Evolutionary conservation across 2,113 vertebrate species (phyloP), one percentile per base, ranked within the genome.

Genomic region (Eupsittula cactorum): DNA sequence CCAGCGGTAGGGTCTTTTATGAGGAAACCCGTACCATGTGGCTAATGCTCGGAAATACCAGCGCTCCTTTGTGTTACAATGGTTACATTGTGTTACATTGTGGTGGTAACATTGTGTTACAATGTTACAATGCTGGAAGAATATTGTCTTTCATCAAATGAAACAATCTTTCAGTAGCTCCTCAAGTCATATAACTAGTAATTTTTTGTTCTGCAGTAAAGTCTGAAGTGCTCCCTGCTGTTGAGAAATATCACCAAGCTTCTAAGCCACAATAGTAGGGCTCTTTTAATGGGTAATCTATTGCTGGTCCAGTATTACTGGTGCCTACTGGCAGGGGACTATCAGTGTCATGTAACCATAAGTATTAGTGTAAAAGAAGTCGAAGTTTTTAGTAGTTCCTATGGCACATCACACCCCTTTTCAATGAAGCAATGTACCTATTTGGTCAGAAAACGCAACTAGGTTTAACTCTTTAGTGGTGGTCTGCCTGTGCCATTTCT

Each of bases 391-490:
- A 70, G 18, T 31, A 64, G 44, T 52, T 90, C 29, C 35, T 76
- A 44, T 79, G 65, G 35, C 47, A 55, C 4, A 57, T 62, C 16
- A 25, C 16, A 25, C 5, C 7, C 11, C 12, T 74, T 92, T 88
- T 77, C 41, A 75, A 63, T 3, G 4, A 65, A 88, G 7, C 5
- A 62, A 33, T 25, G 20, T 13, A 69, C 46, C 33, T 79, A n/a
- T 76, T 24, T 57, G 35, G 33, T 20, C 39, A 5, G 49, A 74
- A 80, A 81, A 46, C 8, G 0, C 8, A 39, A 60, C 24, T 7
- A 44, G 33, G 67, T 95, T 95, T 95, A 92, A 93, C 85, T 94
- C 87, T 55, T 93, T 33, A 37, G 49, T 55, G 87, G 84, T 81
- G 16, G 93, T 50, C 76, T 86, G 67, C 88, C 63, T 57, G 37